Conservation (phyloP, 1,140 invertebrate genomes). For the Gryllus bimaculatus region DNA sequence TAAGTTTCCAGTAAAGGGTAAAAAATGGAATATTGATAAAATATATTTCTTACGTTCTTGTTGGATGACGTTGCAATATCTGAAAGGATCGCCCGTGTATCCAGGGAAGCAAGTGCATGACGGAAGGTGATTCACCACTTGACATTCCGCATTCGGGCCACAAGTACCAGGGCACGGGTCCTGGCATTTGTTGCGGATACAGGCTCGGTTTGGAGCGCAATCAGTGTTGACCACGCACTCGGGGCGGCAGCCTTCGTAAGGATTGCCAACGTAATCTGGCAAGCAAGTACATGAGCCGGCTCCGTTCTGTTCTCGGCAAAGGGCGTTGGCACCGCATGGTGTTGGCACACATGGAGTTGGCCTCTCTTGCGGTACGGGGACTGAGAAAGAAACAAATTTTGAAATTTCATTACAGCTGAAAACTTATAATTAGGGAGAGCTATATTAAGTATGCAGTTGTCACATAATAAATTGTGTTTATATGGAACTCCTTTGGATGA, state of each 20-base stretch:
- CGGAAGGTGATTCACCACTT: slow-evolving; percentile 61
- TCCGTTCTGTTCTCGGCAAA: slow-evolving; percentile 53
- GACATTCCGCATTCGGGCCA: slow-evolving; percentile 61
- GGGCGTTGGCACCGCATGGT: slow-evolving; percentile 63
- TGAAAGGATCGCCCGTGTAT: slow-evolving; percentile 66
- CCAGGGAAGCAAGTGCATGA: slow-evolving; percentile 59
- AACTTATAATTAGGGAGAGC: not conserved
- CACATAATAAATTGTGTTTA: too few relatives aligned
- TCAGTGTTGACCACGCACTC: slow-evolving; percentile 64
- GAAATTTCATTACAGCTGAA: not conserved
- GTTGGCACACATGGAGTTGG: slow-evolving; percentile 50
- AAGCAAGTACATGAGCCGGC: slow-evolving; percentile 56
- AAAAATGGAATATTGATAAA: slow-evolving; percentile 20
- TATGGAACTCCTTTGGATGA: not conserved
- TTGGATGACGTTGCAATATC: slow-evolving; percentile 42
- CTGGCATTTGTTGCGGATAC: slow-evolving; percentile 60
- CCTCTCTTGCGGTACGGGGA: not conserved
- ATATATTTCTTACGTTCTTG: slow-evolving; percentile 33
- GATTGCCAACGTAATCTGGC: slow-evolving; percentile 58
- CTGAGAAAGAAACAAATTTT: not conserved
- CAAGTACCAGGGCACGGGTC: slow-evolving; percentile 70
- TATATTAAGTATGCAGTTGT: too few relatives aligned
- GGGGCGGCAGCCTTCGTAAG: slow-evolving; percentile 61
- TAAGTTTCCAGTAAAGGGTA: slow-evolving; percentile 26
- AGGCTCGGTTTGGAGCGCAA: slow-evolving; percentile 59